Base-by-base conservation (phyloP, 2,888 invertebrate genomes). In the Drosophila phalerata region DNA sequence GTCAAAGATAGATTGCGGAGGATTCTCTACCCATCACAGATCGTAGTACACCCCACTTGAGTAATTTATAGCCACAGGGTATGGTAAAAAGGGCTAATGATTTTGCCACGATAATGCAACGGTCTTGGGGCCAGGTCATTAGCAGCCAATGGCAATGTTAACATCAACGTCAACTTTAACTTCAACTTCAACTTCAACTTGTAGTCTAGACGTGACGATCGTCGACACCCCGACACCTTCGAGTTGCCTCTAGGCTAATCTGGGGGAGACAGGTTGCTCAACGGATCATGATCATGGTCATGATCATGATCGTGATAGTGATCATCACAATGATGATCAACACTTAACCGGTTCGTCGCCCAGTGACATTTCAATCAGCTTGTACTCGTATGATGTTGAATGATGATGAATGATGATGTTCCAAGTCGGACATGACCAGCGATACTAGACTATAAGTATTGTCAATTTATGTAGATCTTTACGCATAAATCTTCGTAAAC, bases 331-430 rank as follows among this genome's bases (percentile, higher is more conserved):
- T 53, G 43, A 48, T 49, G 17, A 43, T 25, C 37, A 43, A 38
- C 37, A 25, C 19, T 43, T 9, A 74, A 74, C 75, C 70, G 66
- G 66, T 63, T 75, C 43, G 42, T 55, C 65, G 43, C 42, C 51
- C 51, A 58, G 52, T 75, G 74, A 74, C 75, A 74, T 74, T 74
- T 74, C 65, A 74, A 63, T 74, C 65, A 70, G 22, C 51, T 56
- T 55, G 42, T 56, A 28, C 25, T 28, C 30, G 37, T 56, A 40
- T 42, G 47, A 60, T 43, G 37, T 65, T 38, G 51, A 17, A 47
- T 53, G 38, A 22, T 62, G 56, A 73, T 71, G 65, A 52, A 61
- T 48, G 61, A 42, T 57, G 42, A 19, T 47, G 38, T 42, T 47
- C 30, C 8, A 25, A 40, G 45, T 45, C 22, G 11, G n/a, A 49